These are phyloP conservation scores for Philereme transversata DNA, from an alignment of 2,888 invertebrate genomes.

Conservation along the genomic window DNA sequence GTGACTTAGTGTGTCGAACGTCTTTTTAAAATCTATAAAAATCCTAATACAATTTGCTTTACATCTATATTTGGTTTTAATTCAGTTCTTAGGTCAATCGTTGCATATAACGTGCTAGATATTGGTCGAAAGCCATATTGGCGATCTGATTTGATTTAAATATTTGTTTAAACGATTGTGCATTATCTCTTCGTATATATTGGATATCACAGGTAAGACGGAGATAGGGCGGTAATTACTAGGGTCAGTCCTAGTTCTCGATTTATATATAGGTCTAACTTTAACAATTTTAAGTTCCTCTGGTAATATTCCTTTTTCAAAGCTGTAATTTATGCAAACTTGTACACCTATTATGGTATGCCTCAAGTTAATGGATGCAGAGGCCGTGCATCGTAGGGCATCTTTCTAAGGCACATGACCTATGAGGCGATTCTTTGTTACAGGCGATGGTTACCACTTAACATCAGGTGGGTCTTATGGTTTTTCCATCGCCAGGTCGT, in stretches of 20 bases:
- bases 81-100: conserved; percentile 20
- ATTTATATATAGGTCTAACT: conserved; percentile 23
- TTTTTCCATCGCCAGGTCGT: no score
- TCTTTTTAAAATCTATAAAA: conserved; percentile 26
- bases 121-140: conserved; percentile 29
- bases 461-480: no score
- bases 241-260: conserved; percentile 19
- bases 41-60: conserved; percentile 23
- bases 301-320: background rate
- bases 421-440: no score
- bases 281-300: conserved; percentile 18
- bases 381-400: no score
- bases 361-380: no score
- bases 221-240: conserved; percentile 26
- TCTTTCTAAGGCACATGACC: no score
- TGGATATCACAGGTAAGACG: conserved; percentile 9
- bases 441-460: no score
- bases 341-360: no score
- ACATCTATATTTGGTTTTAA: conserved; percentile 21
- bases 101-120: conserved; percentile 25
- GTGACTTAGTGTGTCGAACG: conserved; percentile 23
- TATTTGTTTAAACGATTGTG: conserved; percentile 12
- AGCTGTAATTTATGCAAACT: conserved; percentile 11
- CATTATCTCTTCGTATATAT: conserved; percentile 22
- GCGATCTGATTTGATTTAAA: background rate